phyloP scores from a whole-genome alignment of 2,888 invertebrate genomes.

The Amorpha juglandis region DNA sequence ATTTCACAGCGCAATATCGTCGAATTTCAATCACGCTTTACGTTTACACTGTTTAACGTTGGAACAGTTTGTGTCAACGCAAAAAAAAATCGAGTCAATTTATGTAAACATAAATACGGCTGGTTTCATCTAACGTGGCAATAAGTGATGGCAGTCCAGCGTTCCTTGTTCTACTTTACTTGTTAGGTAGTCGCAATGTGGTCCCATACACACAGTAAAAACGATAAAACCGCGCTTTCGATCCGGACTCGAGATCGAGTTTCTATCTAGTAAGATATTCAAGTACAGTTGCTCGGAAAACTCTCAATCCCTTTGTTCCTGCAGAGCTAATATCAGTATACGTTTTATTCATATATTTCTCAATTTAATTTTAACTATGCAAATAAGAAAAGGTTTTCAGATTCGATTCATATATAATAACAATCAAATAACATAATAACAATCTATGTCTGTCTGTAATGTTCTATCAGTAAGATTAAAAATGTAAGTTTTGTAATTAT shows the following conservation, averaged over 20 bases:
- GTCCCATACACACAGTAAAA: constrained; percentile 59
- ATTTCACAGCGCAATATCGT: constrained; percentile 5
- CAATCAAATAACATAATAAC: too few relatives aligned
- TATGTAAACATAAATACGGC: neutral
- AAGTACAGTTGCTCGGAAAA: constrained; percentile 55
- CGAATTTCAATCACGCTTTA: constrained; percentile 21
- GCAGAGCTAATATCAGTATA: neutral
- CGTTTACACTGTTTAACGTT: constrained; percentile 1
- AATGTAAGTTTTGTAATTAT: too few relatives aligned
- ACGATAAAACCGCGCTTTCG: constrained; percentile 75
- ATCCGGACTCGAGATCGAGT: constrained; percentile 71
- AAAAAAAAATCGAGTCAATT: neutral
- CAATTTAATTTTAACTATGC: neutral
- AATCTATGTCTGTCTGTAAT: too few relatives aligned
- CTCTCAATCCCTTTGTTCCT: constrained; percentile 43
- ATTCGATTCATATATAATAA: neutral
- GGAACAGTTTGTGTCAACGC: neutral
- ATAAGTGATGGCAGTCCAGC: constrained; percentile 40
- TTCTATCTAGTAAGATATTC: constrained; percentile 69
- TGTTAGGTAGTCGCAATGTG: constrained; percentile 54
- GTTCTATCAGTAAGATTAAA: too few relatives aligned
- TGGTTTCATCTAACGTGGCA: neutral
- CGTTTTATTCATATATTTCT: constrained; percentile 7
- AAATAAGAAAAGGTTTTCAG: neutral
- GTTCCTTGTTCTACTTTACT: constrained; percentile 52